Base-by-base conservation (phyloP, 1,140 invertebrate species). In the Hypsibius dujardini region DNA sequence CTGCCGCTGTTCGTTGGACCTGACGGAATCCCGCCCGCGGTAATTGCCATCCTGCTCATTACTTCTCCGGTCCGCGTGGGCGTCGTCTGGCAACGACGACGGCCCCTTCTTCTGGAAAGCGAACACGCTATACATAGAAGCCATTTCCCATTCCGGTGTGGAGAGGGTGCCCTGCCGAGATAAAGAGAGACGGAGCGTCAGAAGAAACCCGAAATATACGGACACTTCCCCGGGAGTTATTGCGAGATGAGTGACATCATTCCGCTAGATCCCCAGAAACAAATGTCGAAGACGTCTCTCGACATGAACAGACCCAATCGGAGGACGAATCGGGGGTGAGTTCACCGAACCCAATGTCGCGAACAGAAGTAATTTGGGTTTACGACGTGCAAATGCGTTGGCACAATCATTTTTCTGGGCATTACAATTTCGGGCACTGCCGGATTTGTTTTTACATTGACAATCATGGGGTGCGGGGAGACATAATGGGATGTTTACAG, bases 71-170 rank as follows among this genome's bases (percentile, higher is more conserved):
- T n/a, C n/a, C n/a, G n/a, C n/a, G 7, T 56, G 50, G 50, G 50
- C n/a, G 50, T 56, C 50, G 50, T 7, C 7, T n/a, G 50, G n/a
- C 50, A 56, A n/a, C 7, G 7, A 7, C 7, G 7, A 56, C 50
- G 7, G 50, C 50, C 7, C 62, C 45, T 56, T n/a, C n/a, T 56
- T 67, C 42, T 67, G 62, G 62, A 67, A 67, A 42, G 42, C 42
- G 42, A 67, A 67, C 3, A 42, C 62, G 7, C 7, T 42, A 42
- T 67, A 67, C 62, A 67, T 67, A 3, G 62, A 67, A 7, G 62
- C 62, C 42, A 67, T 42, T 67, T 67, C 62, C 62, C 62, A 67
- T 67, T 67, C 7, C 12, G 62, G 45, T 42, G 3, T 7, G 7
- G 7, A 14, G 7, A 67, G 62, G 45, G 7, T 14, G 45, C 62